These are phyloP conservation scores for Egretta garzetta DNA, from an alignment of 2,113 vertebrate genomes.

Conservation along the genomic window DNA sequence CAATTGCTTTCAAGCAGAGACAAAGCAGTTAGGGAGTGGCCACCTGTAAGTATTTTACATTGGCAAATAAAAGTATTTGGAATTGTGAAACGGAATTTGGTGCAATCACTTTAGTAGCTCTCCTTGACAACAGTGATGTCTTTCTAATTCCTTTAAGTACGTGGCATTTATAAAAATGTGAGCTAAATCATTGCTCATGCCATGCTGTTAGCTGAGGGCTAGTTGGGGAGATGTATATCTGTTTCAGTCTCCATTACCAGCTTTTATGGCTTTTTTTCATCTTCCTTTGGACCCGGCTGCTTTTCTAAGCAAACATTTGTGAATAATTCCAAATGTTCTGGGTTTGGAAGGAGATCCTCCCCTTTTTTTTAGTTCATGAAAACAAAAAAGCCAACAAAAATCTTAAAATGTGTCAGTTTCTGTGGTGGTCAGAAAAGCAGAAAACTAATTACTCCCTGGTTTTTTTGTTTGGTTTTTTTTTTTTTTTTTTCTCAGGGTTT, in stretches of 20 bases:
- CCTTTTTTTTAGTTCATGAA: not conserved
- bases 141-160: not conserved
- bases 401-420: not conserved
- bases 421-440: not conserved
- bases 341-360: not conserved
- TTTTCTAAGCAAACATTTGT: not conserved
- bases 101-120: not conserved
- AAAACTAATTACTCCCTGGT: not conserved
- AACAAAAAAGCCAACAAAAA: not conserved
- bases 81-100: not conserved
- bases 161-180: not conserved
- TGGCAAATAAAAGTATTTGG: not conserved
- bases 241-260: not conserved
- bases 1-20: not conserved
- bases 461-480: not conserved
- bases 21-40: not conserved
- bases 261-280: not conserved
- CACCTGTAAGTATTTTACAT: not conserved
- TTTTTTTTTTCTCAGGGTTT: not conserved
- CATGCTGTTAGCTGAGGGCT: not conserved
- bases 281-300: not conserved
- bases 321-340: not conserved
- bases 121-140: not conserved
- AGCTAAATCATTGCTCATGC: not conserved
- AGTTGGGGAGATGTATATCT: not conserved